These are phyloP conservation scores for Camelus dromedarius DNA, from an alignment of 2,113 vertebrate species.

Conservation along the genomic window DNA sequence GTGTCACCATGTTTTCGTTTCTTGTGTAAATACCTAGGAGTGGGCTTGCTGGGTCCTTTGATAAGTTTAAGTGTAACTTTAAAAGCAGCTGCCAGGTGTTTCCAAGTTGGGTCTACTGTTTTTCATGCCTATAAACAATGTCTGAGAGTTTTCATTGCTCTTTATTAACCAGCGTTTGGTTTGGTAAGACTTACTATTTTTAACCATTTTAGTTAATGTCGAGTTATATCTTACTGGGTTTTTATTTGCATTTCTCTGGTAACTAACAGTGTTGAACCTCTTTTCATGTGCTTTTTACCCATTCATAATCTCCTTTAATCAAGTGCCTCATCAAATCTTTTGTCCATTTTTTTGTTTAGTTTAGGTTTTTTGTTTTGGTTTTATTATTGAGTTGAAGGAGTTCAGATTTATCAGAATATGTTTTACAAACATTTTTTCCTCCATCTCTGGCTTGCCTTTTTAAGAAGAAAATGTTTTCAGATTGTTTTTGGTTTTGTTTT, in stretches of 20 bases:
- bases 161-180: background rate
- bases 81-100: background rate
- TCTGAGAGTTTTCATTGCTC: background rate
- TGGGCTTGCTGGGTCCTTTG: background rate
- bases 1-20: background rate
- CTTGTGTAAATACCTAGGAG: background rate
- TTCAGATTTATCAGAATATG: background rate
- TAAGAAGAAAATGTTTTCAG: conserved; percentile 2
- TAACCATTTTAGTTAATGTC: background rate
- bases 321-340: background rate
- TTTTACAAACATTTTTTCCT: background rate
- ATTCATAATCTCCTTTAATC: conserved; percentile 7
- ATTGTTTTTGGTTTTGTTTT: background rate
- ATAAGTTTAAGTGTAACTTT: background rate
- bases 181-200: background rate
- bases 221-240: background rate
- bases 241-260: conserved; percentile 10
- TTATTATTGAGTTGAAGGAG: background rate
- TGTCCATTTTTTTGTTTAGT: background rate
- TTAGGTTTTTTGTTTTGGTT: background rate
- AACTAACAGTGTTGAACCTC: background rate
- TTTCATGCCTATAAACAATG: background rate
- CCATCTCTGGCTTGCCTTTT: background rate
- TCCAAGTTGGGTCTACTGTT: background rate
- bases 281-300: background rate